phyloP scores from a whole-genome alignment of 2,113 vertebrate genomes.

The Patagioenas fasciata region DNA sequence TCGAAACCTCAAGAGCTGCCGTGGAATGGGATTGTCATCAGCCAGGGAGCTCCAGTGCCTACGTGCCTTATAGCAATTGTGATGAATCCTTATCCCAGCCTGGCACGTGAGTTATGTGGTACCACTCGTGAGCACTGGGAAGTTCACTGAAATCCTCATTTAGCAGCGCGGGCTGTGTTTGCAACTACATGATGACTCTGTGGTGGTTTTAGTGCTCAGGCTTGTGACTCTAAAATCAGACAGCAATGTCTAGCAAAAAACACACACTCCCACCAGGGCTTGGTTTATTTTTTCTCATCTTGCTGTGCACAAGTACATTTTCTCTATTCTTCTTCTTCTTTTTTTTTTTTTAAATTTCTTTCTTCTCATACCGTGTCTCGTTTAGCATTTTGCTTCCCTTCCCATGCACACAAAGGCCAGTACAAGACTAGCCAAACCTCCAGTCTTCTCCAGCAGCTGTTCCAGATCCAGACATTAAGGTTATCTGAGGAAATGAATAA shows the following conservation, averaged over 20 bases:
- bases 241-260: background rate
- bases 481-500: background rate
- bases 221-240: background rate
- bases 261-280: background rate
- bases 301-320: no score
- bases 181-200: rapidly evolving
- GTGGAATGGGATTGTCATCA: background rate
- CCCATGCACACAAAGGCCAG: background rate
- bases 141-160: background rate
- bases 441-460: background rate
- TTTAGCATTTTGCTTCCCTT: background rate
- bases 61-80: background rate
- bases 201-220: background rate
- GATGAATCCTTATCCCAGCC: background rate
- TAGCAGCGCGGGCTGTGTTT: background rate
- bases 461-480: background rate
- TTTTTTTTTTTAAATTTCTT: background rate
- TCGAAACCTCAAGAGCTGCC: background rate
- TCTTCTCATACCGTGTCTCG: background rate
- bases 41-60: background rate
- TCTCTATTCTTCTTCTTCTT: no score
- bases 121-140: background rate
- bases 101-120: background rate
- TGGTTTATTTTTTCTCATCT: background rate
- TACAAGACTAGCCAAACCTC: background rate